Base-by-base conservation (phyloP, 2,888 invertebrate species). In the Halictus ligatus region DNA sequence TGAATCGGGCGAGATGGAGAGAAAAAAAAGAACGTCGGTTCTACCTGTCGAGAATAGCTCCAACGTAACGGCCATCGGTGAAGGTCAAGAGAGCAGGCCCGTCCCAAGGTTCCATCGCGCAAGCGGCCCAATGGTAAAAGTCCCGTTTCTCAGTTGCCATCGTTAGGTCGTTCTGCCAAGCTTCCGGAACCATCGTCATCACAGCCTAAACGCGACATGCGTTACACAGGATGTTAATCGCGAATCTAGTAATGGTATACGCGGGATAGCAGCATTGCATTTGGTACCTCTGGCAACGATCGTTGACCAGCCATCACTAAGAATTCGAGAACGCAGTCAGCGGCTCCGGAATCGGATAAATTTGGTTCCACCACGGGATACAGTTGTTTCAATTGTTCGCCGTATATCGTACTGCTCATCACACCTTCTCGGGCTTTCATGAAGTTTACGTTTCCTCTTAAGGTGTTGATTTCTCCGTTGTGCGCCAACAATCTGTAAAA, bases 31-130 rank as follows among this genome's bases (percentile, higher is more conserved):
- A 85, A 79, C 79, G 71, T 78, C 89, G 89, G 80, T 90, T 93
- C 91, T 95, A 95, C 95, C 95, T 96, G 95, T 98, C 98, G 92
- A 98, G 95, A 86, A 97, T 97, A 60, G 98, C 98, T 83, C 98
- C 99, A 93, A 99, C 98, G 94, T 98, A 99, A 50, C 99, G 97
- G 50, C 99, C 99, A 95, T 99, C 99, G 75, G 99, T 99, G 95
- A 99, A 99, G 0, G 99, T 98, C 81, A 99, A 97, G 86, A 99
- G 96, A 1, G 99, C 99, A 2, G 98, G 98, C 48, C 99, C 99
- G 95, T 99, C 99, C 99, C 99, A 99, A 0, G 99, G 99, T 95
- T 99, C 99, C 99, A 99, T 99, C 29, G 98, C 98, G 94, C 98
- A 99, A 0, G 99, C 98, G 21, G 99, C 98, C 99, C 99, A 99